Evolutionary conservation across 2,888 invertebrate species (phyloP), one percentile per base, ranked within the genome.

Genomic region (Argyresthia goedartella): DNA sequence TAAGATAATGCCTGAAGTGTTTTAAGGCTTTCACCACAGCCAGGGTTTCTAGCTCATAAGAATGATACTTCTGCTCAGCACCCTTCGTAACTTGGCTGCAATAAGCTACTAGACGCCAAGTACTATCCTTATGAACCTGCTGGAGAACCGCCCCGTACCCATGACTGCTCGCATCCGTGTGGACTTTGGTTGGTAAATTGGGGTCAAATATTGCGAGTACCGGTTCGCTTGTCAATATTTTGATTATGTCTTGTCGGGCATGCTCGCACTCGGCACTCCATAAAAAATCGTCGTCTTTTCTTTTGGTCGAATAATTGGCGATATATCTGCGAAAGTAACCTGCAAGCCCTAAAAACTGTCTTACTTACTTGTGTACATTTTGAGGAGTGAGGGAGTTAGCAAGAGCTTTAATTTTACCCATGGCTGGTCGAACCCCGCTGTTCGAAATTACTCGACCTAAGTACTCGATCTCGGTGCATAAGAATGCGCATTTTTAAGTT

Each of bases 151-250:
- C 48, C 8, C 36, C 48, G 10, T 49, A 49, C 7, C 39, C 48
- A 9, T 4, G 8, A 36, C 48, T 49, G 13, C 50, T 53, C 11
- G 56, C 57, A 50, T 57, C 54, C n/a, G 50, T 50, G 53, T 54
- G 52, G 15, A 57, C 33, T 51, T 43, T 54, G 16, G 56, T 56
- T 63, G 67, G 7, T 43, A 53, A 1, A 54, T 52, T 33, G n/a
- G 50, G 53, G 10, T 53, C 52, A 50, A 60, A 71, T 7, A 67
- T 57, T 4, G 56, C 52, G 13, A 66, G 50, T 15, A 63, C 58
- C 2, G 50, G 53, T 14, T 49, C 36, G 48, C 16, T 49, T 6
- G 36, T 49, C 11, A 49, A 36, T 8, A 35, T 14, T 7, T 4
- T 2, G 10, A 51, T 51, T 9, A 42, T 16, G 10, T 35, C 35